Conservation (phyloP, 2,113 vertebrate species). For the Coptodon bakossiorum region DNA sequence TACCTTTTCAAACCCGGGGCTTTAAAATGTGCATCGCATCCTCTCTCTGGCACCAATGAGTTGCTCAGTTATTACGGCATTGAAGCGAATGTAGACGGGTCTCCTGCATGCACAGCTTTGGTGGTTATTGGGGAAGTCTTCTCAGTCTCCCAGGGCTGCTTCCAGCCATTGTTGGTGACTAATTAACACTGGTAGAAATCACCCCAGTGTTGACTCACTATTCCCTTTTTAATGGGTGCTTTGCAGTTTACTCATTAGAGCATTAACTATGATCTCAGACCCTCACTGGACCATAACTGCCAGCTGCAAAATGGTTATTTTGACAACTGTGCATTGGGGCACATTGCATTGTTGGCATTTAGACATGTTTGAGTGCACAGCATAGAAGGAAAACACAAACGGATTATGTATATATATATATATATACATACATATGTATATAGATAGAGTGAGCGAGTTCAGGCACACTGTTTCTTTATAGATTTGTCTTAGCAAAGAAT, state of each 20-base stretch:
- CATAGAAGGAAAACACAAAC: background rate
- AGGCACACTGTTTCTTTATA: background rate
- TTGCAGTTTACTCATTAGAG: background rate
- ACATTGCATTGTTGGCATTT: background rate
- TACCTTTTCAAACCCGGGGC: background rate
- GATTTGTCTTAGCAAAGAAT: background rate
- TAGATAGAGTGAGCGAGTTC: background rate
- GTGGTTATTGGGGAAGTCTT: background rate
- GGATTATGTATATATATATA: accelerated
- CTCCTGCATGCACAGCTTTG: background rate
- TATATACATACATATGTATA: accelerated
- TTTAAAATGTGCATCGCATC: background rate
- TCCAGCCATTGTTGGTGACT: background rate
- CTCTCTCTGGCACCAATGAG: background rate
- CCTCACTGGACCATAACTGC: background rate
- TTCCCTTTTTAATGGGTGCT: background rate
- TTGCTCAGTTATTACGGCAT: background rate
- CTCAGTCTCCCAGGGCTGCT: background rate
- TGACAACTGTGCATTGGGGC: background rate
- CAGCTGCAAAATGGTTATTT: background rate
- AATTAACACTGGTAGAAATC: background rate
- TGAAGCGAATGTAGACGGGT: background rate
- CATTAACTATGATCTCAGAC: background rate
- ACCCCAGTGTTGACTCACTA: background rate
- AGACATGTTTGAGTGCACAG: background rate